These are phyloP conservation scores for Melanostigma gelatinosum DNA, from an alignment of 2,113 vertebrate genomes.

Conservation along the genomic window DNA sequence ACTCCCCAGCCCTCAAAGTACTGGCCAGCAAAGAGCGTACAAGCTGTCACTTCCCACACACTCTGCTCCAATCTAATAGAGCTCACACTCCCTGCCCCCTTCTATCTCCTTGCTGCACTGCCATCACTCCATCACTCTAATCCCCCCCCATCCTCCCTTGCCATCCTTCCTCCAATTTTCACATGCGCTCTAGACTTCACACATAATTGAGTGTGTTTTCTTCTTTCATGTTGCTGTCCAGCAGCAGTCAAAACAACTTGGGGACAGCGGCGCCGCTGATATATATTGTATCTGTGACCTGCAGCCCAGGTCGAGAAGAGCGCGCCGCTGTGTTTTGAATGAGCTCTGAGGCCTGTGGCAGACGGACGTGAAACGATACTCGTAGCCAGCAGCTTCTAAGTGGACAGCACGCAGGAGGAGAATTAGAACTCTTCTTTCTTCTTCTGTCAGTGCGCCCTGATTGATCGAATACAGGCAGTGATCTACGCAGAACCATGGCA, in stretches of 20 bases:
- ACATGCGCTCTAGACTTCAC: constrained; percentile 30
- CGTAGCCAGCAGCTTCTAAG: constrained; percentile 62
- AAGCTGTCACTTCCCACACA: constrained; percentile 67
- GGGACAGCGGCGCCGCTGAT: constrained; percentile 25
- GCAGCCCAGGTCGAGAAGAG: constrained; percentile 46
- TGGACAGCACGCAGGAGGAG: constrained; percentile 57
- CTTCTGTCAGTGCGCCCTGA: constrained; percentile 34
- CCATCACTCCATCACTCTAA: constrained; percentile 52
- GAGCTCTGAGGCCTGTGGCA: constrained; percentile 70
- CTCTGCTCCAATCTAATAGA: constrained; percentile 58
- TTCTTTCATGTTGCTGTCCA: constrained; percentile 6
- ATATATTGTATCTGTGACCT: constrained; percentile 63
- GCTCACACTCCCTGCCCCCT: constrained; percentile 23
- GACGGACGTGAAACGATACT: constrained; percentile 71
- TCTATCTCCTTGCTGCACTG: constrained; percentile 30
- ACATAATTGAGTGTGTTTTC: constrained; percentile 23
- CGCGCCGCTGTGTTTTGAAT: constrained; percentile 68
- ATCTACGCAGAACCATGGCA: constrained; percentile 64
- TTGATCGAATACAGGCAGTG: constrained; percentile 69
- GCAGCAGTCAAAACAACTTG: constrained; percentile 40
- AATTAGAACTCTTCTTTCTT: constrained; percentile 59
- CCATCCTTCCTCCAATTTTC: constrained; percentile 21
- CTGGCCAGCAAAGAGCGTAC: constrained; percentile 52
- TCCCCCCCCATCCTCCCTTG: constrained; percentile 5
- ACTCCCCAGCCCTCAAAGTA: constrained; percentile 55